phyloP scores from a whole-genome alignment of 1,140 invertebrate species.

The Eciton burchellii region DNA sequence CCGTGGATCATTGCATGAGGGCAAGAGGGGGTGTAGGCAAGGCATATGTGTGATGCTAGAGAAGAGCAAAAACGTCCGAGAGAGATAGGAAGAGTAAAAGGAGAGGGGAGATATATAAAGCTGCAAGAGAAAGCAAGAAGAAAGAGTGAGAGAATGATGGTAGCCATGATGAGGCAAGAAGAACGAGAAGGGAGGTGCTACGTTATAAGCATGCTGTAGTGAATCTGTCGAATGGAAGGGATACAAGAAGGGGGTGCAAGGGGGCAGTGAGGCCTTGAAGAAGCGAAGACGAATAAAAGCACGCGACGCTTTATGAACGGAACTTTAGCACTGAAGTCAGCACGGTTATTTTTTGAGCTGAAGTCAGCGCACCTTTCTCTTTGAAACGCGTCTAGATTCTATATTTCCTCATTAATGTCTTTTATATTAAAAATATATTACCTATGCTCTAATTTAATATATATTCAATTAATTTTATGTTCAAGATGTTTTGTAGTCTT shows the following conservation, averaged over 20 bases:
- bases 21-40: conserved; percentile 49
- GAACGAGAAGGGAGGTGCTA: conserved; percentile 59
- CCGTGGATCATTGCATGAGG: conserved; percentile 63
- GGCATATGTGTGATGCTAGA: conserved; percentile 47
- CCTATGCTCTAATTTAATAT: neutral
- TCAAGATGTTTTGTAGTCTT: too few species aligned
- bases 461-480: neutral
- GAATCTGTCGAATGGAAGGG: conserved; percentile 60
- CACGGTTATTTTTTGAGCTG: conserved; percentile 52
- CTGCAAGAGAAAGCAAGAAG: conserved; percentile 14
- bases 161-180: conserved; percentile 21
- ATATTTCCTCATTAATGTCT: neutral
- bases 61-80: conserved; percentile 39
- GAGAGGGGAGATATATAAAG: conserved; percentile 24
- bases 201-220: conserved; percentile 68
- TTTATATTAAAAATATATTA: neutral
- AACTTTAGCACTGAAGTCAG: conserved; percentile 54
- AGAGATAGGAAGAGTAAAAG: conserved; percentile 31
- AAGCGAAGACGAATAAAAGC: conserved; percentile 68
- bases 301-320: conserved; percentile 50
- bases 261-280: conserved; percentile 67
- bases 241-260: neutral
- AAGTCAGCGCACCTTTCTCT: conserved; percentile 52
- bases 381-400: neutral
- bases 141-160: conserved; percentile 25